Evolutionary conservation across 2,888 invertebrate species (phyloP), one percentile per base, ranked within the genome.

Genomic region (Drosophila merina): DNA sequence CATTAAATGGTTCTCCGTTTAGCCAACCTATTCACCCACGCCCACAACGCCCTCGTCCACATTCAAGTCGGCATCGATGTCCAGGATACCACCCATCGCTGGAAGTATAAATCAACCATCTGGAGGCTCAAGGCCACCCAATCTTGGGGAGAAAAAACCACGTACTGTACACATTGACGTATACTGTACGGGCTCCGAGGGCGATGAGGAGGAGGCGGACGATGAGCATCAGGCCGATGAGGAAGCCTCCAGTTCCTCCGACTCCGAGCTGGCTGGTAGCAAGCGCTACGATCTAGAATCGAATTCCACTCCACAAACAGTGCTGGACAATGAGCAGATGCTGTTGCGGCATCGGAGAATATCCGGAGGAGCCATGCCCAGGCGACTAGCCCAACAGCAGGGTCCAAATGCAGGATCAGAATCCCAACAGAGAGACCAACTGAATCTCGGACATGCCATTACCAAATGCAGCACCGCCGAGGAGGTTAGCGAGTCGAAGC

Each of bases 161-260:
- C 93, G 95, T 59, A 95, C 95, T 0, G 95, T 95, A 30, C 95
- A 95, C 87, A 95, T 95, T 55, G 95, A 95, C 90, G 95, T 95
- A 3, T 95, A 95, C 84, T 95, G 95, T 85, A 95, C 95, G 0
- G 95, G 94, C 1, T 94, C 95, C 0, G 92, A 92, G 67, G 92
- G 90, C 25, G 91, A 89, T 1, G 93, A 93, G 72, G 86, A 88
- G 40, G 84, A 80, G 78, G 91, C 77, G 76, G 90, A 89, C 36
- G 90, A 88, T 3, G 93, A 93, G 73, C 84, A 88, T 40, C 88
- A 83, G 75, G 91, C 79, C 71, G 91, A 89, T 77, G 91, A 83
- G 2, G 89, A 89, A 42, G 78, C 79, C 30, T 85, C 82, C 2
- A 56, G 63, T 9, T 71, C 72, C 25, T 79, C 82, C 0, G 82